Conservation (phyloP, 2,113 vertebrate genomes). For the Arvicanthis niloticus region DNA sequence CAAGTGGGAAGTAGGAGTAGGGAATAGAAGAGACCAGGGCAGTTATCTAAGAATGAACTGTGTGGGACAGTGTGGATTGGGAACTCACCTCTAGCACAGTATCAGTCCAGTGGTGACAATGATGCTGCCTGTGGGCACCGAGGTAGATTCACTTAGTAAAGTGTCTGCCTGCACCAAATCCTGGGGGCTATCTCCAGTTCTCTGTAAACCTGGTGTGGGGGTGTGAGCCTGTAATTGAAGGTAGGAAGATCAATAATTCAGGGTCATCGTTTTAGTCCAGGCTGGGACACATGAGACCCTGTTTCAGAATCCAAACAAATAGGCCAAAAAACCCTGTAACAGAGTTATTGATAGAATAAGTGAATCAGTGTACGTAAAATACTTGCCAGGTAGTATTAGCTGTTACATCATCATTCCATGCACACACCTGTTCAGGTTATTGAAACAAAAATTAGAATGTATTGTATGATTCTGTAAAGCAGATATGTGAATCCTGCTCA, state of each 20-base stretch:
- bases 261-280: not conserved
- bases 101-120: not conserved
- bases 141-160: not conserved
- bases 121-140: not conserved
- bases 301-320: not conserved
- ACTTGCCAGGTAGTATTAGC: not conserved
- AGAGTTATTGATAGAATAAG: not conserved
- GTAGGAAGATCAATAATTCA: not conserved
- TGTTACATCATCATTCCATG: not conserved
- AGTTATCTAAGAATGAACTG: not conserved
- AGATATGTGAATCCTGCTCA: not conserved
- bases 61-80: not conserved
- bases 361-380: not conserved
- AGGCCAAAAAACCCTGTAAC: not conserved
- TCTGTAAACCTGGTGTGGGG: not conserved
- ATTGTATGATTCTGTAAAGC: slow-evolving; percentile 22
- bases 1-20: not conserved
- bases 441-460: slow-evolving; percentile 50
- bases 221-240: not conserved
- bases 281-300: not conserved
- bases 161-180: not conserved
- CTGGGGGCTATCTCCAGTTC: not conserved
- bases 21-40: not conserved
- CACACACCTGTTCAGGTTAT: not conserved
- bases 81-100: not conserved